Percentiles rank a stretch among this genome's conserved stretches.
phyloP scores from a whole-genome alignment of 2,888 invertebrate species.

The Lepidocyrtinus sp. region DNA sequence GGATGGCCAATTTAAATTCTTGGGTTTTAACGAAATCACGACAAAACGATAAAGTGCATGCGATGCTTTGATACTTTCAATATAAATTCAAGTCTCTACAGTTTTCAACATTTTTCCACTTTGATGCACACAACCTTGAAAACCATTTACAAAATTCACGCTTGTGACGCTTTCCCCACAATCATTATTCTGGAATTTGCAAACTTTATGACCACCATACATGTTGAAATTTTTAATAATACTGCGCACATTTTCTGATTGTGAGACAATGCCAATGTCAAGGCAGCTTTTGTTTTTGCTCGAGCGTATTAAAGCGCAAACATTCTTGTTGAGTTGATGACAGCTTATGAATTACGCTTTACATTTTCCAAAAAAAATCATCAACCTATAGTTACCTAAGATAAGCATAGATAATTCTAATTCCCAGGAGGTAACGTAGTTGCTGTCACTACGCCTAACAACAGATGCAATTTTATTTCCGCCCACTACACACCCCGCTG shows the following conservation, averaged over 20 bases:
- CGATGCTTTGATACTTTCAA: neutral
- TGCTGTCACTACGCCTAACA: neutral
- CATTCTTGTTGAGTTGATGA: neutral
- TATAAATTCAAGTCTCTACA: neutral
- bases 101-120: neutral
- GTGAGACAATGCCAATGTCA: constrained; percentile 15
- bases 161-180: constrained; percentile 2
- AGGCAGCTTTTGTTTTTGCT: neutral
- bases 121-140: constrained; percentile 1
- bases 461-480: neutral
- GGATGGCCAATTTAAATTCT: neutral
- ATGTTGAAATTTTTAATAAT: neutral
- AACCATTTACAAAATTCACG: neutral
- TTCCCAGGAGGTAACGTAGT: neutral
- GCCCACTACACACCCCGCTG: neutral
- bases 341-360: too few species aligned
- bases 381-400: too few species aligned
- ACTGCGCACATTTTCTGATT: neutral
- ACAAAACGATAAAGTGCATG: neutral
- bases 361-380: too few species aligned
- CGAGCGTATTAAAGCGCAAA: neutral
- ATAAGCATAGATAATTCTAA: too few species aligned
- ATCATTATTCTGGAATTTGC: constrained; percentile 1
- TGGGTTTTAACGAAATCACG: neutral
- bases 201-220: neutral